Percentiles rank a stretch among this genome's conserved stretches.
Conservation (phyloP, 2,888 invertebrate genomes). For the Pristionchus maxplancki region DNA sequence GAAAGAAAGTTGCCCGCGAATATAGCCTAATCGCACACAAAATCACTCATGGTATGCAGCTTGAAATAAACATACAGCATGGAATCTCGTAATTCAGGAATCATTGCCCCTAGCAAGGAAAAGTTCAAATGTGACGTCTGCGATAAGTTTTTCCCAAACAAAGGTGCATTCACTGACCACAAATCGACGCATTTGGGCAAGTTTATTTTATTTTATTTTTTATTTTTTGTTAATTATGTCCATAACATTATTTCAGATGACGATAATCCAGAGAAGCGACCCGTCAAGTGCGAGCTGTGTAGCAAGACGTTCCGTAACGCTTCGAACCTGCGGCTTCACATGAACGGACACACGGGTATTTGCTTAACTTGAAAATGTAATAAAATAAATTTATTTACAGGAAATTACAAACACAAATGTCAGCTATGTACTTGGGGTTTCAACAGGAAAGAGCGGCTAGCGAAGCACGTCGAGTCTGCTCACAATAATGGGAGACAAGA, state of each 20-base stretch:
- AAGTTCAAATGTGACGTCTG: neutral
- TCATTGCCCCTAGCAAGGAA: neutral
- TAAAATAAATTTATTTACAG: neutral
- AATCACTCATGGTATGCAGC: neutral
- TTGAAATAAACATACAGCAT: too few relatives aligned
- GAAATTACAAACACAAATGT: neutral
- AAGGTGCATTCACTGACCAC: neutral
- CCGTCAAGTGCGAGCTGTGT: neutral
- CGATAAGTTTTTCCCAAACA: neutral
- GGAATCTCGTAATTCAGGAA: neutral
- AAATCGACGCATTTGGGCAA: neutral
- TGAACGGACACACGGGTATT: neutral
- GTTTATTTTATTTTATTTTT: too few relatives aligned
- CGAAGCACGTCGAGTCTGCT: too few relatives aligned
- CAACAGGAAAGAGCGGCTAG: too few relatives aligned
- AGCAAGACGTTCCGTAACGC: neutral
- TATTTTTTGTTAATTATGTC: too few relatives aligned
- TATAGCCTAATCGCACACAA: neutral
- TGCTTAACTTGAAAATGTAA: too few relatives aligned
- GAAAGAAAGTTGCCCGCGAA: neutral
- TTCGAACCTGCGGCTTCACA: neutral
- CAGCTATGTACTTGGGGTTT: neutral
- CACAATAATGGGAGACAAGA: too few relatives aligned
- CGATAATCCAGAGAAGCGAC: neutral
- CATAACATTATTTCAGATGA: neutral